Percentiles rank a stretch among this genome's conserved stretches.
These are phyloP conservation scores for Paratilapia polleni DNA, from an alignment of 2,113 vertebrate genomes.

Conservation along the genomic window DNA sequence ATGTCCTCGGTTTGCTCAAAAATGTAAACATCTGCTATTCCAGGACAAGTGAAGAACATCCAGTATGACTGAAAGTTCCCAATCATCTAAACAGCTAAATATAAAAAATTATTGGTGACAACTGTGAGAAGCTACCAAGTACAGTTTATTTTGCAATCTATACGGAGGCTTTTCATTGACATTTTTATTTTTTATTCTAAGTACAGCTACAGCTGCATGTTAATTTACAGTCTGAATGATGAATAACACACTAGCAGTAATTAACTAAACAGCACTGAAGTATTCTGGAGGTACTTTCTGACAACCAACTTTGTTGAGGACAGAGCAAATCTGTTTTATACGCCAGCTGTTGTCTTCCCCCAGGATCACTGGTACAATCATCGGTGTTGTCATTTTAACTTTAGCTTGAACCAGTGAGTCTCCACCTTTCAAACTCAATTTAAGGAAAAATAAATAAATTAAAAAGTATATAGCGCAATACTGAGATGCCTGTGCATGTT, in stretches of 20 bases:
- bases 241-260: background rate
- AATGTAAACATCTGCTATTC: background rate
- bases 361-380: background rate
- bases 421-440: background rate
- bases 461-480: conserved; percentile 20
- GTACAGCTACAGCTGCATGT: background rate
- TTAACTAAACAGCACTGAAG: background rate
- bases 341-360: background rate
- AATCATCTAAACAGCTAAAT: background rate
- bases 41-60: background rate
- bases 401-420: conserved; percentile 1
- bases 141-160: background rate
- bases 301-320: background rate
- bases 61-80: background rate
- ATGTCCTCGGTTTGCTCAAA: background rate
- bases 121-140: background rate
- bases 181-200: background rate
- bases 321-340: background rate
- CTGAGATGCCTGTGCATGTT: conserved; percentile 69
- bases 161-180: no score
- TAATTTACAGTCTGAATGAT: background rate
- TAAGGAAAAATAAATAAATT: background rate
- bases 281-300: background rate
- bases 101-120: background rate
- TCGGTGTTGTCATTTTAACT: background rate